Percentiles rank a stretch among this genome's conserved stretches.
Conservation (phyloP, 2,113 vertebrate species). For the Emydura subglobosa region DNA sequence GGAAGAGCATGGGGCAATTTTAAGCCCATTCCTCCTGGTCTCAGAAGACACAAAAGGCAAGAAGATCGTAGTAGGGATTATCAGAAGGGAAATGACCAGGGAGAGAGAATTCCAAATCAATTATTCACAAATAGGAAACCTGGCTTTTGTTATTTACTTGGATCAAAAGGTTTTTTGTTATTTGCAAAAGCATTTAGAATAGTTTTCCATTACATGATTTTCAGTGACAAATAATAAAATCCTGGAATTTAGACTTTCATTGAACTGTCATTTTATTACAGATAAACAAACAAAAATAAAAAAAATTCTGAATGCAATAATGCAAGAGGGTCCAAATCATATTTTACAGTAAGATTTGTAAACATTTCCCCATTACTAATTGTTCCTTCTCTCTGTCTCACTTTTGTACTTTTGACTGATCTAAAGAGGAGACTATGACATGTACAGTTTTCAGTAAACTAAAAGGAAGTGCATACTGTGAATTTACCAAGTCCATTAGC, state of each 20-base stretch:
- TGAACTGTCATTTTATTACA: background rate
- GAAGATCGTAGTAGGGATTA: background rate
- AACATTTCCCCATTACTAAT: slow-evolving; percentile 45
- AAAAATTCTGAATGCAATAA: slow-evolving; percentile 29
- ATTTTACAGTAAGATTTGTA: slow-evolving; percentile 67
- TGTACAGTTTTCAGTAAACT: slow-evolving; percentile 66
- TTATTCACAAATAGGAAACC: background rate
- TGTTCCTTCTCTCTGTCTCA: slow-evolving; percentile 62
- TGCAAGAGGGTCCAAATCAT: slow-evolving; percentile 15
- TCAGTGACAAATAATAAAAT: slow-evolving; percentile 8
- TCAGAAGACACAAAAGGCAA: background rate
- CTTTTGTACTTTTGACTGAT: slow-evolving; percentile 49
- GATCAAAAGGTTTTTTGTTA: background rate
- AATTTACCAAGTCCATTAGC: slow-evolving; percentile 27
- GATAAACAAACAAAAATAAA: background rate
- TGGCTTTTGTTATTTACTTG: background rate
- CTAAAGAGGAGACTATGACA: slow-evolving; percentile 44
- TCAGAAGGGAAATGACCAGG: background rate
- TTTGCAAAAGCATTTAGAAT: background rate
- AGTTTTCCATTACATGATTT: background rate
- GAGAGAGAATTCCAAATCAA: background rate
- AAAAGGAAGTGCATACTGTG: slow-evolving; percentile 59
- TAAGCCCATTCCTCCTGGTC: background rate
- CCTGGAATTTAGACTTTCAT: slow-evolving; percentile 27
- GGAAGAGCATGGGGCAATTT: background rate